These are phyloP conservation scores for Aricia agestis DNA, from an alignment of 1,140 invertebrate genomes.

Conservation along the genomic window DNA sequence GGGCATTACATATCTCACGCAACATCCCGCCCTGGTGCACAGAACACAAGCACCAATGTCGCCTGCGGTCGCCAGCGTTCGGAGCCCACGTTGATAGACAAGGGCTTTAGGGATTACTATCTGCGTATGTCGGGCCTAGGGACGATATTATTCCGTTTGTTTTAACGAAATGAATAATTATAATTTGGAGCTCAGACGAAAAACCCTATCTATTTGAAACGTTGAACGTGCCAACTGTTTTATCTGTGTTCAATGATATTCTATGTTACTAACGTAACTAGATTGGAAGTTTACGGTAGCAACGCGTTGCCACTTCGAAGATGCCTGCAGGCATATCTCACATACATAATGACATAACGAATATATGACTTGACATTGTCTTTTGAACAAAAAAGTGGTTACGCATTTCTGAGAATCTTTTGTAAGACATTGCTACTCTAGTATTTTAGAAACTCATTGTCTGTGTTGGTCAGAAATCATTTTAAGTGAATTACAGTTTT, in stretches of 20 bases:
- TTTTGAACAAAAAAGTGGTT: no score
- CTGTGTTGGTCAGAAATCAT: background rate
- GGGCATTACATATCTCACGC: constrained; percentile 4
- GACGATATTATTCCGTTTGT: constrained; percentile 1
- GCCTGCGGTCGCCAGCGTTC: background rate
- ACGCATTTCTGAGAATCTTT: no score
- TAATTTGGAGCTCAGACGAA: background rate
- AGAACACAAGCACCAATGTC: background rate
- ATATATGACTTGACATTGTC: no score
- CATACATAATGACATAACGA: no score
- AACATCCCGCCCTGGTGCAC: background rate
- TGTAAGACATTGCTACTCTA: no score
- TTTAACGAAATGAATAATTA: constrained; percentile 15
- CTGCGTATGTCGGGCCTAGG: constrained; percentile 9
- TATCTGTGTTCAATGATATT: no score
- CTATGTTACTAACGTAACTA: no score
- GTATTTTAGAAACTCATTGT: no score
- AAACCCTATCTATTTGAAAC: background rate
- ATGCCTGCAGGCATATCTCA: no score
- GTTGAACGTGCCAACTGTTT: background rate
- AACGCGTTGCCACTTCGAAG: no score
- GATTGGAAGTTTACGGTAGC: no score
- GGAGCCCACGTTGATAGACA: constrained; percentile 14
- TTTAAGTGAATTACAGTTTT: background rate
- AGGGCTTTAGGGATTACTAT: constrained; percentile 15